A percentile compares a stretch with the other conserved stretches of the same genome.
phyloP scores from a whole-genome alignment of 2,113 vertebrate species.

The Rhynchomys soricoides region DNA sequence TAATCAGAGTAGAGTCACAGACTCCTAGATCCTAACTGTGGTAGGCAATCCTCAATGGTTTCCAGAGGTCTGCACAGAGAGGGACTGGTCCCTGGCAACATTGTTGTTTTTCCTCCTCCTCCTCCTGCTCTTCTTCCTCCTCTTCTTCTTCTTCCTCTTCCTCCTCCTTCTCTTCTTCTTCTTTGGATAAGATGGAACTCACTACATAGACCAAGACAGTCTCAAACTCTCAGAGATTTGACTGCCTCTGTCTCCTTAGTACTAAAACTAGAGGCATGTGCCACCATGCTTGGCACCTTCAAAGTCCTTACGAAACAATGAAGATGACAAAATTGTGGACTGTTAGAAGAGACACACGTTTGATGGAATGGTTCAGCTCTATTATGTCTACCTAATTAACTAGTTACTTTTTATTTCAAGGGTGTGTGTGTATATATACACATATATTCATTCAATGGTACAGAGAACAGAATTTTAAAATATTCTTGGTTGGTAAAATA shows the following conservation, averaged over 20 bases:
- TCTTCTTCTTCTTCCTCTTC: no score
- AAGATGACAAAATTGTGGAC: neutral
- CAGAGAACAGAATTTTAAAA: neutral
- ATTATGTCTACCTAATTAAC: neutral
- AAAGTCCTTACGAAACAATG: neutral
- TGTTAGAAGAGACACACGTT: neutral
- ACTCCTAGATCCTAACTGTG: neutral
- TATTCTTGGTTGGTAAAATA: neutral
- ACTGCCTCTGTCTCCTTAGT: neutral
- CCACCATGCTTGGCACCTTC: no score
- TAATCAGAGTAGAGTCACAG: neutral
- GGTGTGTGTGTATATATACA: neutral
- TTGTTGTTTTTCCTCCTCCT: no score
- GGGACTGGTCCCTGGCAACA: neutral
- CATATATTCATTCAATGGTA: neutral
- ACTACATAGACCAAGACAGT: neutral
- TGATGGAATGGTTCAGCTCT: neutral
- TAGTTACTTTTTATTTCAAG: neutral
- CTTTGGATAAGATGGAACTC: neutral
- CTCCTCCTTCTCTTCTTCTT: no score
- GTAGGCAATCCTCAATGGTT: neutral
- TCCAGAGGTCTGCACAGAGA: neutral
- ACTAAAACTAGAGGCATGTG: neutral
- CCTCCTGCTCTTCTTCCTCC: no score
- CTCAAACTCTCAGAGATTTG: neutral